phyloP scores from a whole-genome alignment of 2,888 invertebrate genomes.

The Saturnia japonica region DNA sequence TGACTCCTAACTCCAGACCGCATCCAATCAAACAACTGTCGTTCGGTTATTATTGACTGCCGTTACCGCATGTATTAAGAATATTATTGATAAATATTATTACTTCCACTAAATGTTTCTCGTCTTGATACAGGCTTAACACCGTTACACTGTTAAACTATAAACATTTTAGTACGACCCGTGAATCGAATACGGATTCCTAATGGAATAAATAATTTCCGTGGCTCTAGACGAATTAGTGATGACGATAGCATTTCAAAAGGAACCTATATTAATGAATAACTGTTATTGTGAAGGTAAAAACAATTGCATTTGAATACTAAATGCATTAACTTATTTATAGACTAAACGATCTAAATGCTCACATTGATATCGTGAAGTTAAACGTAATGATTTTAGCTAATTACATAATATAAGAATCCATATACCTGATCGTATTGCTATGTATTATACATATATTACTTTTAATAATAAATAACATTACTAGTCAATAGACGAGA shows the following conservation, averaged over 20 bases:
- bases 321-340: not conserved
- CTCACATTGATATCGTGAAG: not conserved
- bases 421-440: not conserved
- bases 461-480: not conserved
- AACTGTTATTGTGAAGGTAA: not conserved
- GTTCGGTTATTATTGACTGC: slow-evolving; percentile 14
- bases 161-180: not conserved
- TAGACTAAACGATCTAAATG: not conserved
- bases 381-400: no score
- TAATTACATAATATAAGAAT: not conserved
- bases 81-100: slow-evolving; percentile 1
- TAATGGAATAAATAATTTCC: not conserved
- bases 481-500: not conserved
- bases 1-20: slow-evolving; percentile 15
- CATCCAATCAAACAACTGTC: slow-evolving; percentile 19
- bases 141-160: not conserved
- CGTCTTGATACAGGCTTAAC: not conserved
- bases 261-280: not conserved
- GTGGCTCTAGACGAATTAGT: not conserved
- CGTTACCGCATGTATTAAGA: not conserved
- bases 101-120: slow-evolving; percentile 4
- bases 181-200: not conserved
- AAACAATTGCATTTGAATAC: not conserved
- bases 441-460: not conserved
- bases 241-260: not conserved